Conservation (phyloP, 2,113 vertebrate genomes). For the Zeus faber region DNA sequence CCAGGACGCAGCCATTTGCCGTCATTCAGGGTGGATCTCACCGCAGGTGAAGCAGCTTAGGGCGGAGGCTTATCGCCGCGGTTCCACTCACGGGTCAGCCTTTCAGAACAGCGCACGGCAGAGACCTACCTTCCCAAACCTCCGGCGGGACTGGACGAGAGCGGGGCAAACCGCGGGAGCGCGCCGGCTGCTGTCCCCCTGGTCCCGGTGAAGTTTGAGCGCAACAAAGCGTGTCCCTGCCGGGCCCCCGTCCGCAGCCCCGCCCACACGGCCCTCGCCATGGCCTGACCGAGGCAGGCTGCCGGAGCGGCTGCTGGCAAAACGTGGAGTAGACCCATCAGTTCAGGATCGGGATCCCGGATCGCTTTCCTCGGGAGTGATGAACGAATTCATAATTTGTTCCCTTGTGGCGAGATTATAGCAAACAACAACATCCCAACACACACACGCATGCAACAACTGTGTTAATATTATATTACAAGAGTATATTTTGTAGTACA, state of each 20-base stretch:
- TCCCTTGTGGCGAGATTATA: no score
- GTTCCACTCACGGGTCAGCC: no score
- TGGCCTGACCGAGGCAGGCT: slow-evolving; percentile 49
- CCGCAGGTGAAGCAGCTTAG: slow-evolving; percentile 5
- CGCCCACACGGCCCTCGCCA: slow-evolving; percentile 68
- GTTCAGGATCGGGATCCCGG: background rate
- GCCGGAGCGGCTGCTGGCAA: slow-evolving; percentile 37
- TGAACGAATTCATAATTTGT: no score
- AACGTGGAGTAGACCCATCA: background rate
- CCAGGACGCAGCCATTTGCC: no score
- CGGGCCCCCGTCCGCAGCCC: slow-evolving; percentile 48
- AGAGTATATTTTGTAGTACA: no score
- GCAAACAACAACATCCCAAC: no score
- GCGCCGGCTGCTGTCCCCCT: background rate
- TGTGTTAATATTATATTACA: no score
- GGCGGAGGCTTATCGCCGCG: slow-evolving; percentile 24
- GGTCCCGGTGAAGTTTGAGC: slow-evolving; percentile 19
- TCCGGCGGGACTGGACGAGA: background rate
- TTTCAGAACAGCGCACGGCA: background rate
- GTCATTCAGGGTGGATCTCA: no score
- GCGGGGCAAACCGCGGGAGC: background rate
- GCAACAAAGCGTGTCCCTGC: slow-evolving; percentile 22
- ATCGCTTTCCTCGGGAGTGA: no score
- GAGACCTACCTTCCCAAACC: slow-evolving; percentile 46
- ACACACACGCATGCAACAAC: no score